Evolutionary conservation across 2,888 invertebrate species (phyloP).

Genomic region (Falcaria lacertinaria): DNA sequence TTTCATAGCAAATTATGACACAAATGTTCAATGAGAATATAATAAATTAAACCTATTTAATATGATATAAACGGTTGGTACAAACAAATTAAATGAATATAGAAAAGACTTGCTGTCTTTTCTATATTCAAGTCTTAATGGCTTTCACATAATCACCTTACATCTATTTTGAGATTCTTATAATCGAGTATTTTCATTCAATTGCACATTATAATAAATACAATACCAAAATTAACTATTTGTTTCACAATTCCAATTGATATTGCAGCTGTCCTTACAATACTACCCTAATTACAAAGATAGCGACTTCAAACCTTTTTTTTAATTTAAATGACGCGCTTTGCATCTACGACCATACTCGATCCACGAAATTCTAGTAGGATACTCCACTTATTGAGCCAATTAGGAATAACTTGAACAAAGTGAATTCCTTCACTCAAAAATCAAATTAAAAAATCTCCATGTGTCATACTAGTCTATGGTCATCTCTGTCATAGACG

Average conservation of each 20-base stretch:
- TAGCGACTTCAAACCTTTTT: too few species aligned
- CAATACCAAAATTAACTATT: background rate
- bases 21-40: constrained; percentile 41
- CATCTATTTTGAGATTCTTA: constrained; percentile 27
- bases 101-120: too few species aligned
- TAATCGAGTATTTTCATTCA: constrained; percentile 14
- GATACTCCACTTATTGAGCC: too few species aligned
- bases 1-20: constrained; percentile 46
- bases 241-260: constrained; percentile 1
- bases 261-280: background rate
- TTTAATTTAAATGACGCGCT: too few species aligned
- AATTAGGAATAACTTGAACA: too few species aligned
- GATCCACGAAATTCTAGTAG: too few species aligned
- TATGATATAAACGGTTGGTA: too few species aligned
- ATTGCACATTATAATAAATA: constrained; percentile 10
- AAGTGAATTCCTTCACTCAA: constrained; percentile 3
- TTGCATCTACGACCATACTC: too few species aligned
- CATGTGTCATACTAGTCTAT: constrained; percentile 66
- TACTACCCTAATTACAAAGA: too few species aligned
- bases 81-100: too few species aligned
- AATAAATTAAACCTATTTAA: too few species aligned
- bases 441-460: constrained; percentile 37
- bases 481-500: constrained; percentile 37
- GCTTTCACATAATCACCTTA: constrained; percentile 8
- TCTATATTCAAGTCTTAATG: too few species aligned